Conservation (phyloP, 2,888 invertebrate genomes). For the Neuroscelio doddi region DNA sequence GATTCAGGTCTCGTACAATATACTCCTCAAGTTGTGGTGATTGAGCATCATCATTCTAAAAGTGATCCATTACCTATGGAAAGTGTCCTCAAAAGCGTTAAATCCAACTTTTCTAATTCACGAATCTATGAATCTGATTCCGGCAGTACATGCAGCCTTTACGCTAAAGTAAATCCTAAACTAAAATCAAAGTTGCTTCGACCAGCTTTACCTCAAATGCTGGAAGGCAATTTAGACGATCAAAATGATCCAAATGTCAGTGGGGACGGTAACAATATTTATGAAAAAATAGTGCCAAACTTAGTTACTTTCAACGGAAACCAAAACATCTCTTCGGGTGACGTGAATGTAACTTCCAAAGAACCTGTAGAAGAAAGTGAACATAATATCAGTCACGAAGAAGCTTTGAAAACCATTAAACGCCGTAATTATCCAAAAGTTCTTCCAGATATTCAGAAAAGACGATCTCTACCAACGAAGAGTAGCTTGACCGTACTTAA, state of each 20-base stretch:
- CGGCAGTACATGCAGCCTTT: slow-evolving; percentile 66
- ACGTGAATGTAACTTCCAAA: slow-evolving; percentile 84
- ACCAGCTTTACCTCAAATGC: slow-evolving; percentile 26
- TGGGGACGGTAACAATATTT: slow-evolving; percentile 51
- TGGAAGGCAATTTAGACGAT: slow-evolving; percentile 20
- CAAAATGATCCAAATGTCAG: not conserved
- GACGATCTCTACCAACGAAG: slow-evolving; percentile 65
- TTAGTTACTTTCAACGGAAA: slow-evolving; percentile 60
- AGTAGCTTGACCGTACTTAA: slow-evolving; percentile 38
- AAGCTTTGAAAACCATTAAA: slow-evolving; percentile 82
- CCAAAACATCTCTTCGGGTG: slow-evolving; percentile 54
- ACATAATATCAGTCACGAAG: slow-evolving; percentile 77
- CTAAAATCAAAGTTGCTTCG: slow-evolving; percentile 60
- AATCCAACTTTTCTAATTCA: slow-evolving; percentile 64
- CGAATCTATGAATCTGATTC: slow-evolving; percentile 66
- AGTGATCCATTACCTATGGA: slow-evolving; percentile 69
- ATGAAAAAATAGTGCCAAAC: slow-evolving; percentile 56
- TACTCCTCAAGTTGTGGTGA: slow-evolving; percentile 63
- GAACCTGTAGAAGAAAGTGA: slow-evolving; percentile 71
- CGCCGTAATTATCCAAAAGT: slow-evolving; percentile 89
- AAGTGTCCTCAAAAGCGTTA: slow-evolving; percentile 54
- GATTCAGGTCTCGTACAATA: slow-evolving; percentile 67
- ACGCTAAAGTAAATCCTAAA: slow-evolving; percentile 67
- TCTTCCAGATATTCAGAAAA: slow-evolving; percentile 80
- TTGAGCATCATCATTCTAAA: slow-evolving; percentile 69